phyloP scores from a whole-genome alignment of 2,113 vertebrate genomes.

The Rhombomys opimus region DNA sequence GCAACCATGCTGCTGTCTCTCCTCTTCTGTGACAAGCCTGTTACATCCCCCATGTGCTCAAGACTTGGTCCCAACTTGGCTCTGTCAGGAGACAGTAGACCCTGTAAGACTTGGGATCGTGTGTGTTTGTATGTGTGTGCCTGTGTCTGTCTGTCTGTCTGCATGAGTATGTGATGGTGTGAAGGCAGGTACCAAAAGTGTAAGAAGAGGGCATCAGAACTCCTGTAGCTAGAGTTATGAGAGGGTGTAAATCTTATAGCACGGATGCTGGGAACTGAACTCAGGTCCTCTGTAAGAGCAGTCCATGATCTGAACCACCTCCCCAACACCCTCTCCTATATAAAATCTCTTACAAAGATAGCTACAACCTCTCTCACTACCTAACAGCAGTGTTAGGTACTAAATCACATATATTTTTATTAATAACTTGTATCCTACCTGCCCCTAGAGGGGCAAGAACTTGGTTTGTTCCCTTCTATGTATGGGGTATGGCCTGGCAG shows the following conservation, averaged over 20 bases:
- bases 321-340: not conserved
- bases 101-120: not conserved
- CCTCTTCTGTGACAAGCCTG: not conserved
- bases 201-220: not conserved
- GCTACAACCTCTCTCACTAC: not conserved
- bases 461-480: not conserved
- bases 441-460: not conserved
- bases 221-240: not conserved
- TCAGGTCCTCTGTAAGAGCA: not conserved
- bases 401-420: not conserved
- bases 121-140: not conserved
- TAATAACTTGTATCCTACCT: not conserved
- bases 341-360: not conserved
- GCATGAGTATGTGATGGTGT: not conserved
- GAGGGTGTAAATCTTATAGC: not conserved
- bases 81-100: no score
- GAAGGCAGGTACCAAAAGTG: not conserved
- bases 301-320: not conserved
- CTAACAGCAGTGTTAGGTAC: not conserved
- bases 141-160: not conserved
- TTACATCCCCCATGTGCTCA: not conserved
- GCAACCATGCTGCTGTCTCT: not conserved
- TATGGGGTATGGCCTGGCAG: not conserved
- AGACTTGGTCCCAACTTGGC: not conserved
- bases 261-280: not conserved